Evolutionary conservation across 2,888 invertebrate genomes (phyloP).

Genomic region (Stictocephala bisonia): DNA sequence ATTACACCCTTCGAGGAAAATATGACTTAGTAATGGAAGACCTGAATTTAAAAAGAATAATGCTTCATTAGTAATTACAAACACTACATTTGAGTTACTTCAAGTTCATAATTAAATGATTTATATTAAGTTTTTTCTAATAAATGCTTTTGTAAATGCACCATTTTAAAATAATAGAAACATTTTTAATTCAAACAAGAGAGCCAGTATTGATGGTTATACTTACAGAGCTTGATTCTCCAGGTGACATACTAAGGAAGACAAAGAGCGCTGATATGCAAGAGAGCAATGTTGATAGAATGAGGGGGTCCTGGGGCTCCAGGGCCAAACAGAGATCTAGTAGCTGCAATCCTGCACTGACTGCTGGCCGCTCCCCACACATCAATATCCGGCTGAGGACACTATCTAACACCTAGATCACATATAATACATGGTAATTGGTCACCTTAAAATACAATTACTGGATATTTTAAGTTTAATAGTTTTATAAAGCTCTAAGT

Average conservation of each 20-base stretch:
- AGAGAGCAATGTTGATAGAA: slow-evolving; percentile 86
- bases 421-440: slow-evolving; percentile 50
- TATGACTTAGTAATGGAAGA: too few species aligned
- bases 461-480: too few species aligned
- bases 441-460: too few species aligned
- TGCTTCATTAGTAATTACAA: too few species aligned
- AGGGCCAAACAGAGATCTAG: slow-evolving; percentile 82
- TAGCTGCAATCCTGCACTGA: slow-evolving; percentile 79
- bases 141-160: background rate
- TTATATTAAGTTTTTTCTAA: background rate
- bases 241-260: slow-evolving; percentile 88
- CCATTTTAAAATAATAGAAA: background rate
- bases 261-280: slow-evolving; percentile 93
- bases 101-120: background rate
- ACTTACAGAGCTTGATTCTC: slow-evolving; percentile 56
- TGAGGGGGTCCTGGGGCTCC: slow-evolving; percentile 81
- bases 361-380: slow-evolving; percentile 79
- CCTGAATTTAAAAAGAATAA: too few species aligned
- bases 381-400: slow-evolving; percentile 83
- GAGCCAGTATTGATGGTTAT: too few species aligned
- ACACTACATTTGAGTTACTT: too few species aligned
- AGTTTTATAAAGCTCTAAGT: too few species aligned
- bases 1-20: too few species aligned
- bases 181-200: too few species aligned
- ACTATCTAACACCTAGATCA: slow-evolving; percentile 80